Evolutionary conservation across 2,888 invertebrate species (phyloP).

Genomic region (Lithosia quadra): DNA sequence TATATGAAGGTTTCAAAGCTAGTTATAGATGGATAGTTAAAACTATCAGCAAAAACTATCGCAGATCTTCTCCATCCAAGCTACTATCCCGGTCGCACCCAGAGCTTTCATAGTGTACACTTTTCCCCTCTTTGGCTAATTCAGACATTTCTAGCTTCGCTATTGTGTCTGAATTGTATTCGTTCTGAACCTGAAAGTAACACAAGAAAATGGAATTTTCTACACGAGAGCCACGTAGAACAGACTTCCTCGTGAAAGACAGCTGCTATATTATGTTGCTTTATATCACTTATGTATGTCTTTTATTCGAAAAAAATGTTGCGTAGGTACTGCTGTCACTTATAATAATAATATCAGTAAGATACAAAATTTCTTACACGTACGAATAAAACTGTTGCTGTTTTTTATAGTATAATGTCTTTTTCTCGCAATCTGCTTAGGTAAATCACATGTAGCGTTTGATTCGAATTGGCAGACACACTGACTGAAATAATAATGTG

Average conservation of each 20-base stretch:
- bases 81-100: no score
- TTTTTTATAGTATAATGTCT: not conserved
- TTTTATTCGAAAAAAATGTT: not conserved
- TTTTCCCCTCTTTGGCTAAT: not conserved
- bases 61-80: no score
- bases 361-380: not conserved
- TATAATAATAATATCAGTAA: not conserved
- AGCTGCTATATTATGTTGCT: not conserved
- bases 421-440: not conserved
- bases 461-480: no score
- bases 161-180: conserved; percentile 1
- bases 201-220: not conserved
- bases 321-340: not conserved
- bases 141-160: no score
- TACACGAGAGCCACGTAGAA: not conserved
- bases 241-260: not conserved
- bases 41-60: no score
- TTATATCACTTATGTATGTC: not conserved
- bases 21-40: no score
- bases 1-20: not conserved
- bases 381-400: not conserved
- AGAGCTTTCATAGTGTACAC: not conserved
- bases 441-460: not conserved
- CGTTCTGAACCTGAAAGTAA: not conserved
- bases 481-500: no score